Base-by-base conservation (phyloP, 2,113 vertebrate species). In the Baryphthengus martii region DNA sequence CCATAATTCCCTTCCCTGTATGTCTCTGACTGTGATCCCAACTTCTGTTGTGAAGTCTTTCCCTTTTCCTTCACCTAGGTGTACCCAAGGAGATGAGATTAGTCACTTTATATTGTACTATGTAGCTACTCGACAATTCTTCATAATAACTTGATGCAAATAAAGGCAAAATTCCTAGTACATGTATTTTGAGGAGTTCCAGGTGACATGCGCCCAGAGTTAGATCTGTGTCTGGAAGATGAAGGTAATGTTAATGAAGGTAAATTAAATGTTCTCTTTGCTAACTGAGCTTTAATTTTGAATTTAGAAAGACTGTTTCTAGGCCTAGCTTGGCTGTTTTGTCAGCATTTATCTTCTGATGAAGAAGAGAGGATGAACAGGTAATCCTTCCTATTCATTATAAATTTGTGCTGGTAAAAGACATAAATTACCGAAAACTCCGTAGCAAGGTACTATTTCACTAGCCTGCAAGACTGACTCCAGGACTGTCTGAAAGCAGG, bases 31-130 rank as follows among this genome's bases (percentile, higher is more conserved):
- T 52, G 3, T 20, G 33, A 44, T 61, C 37, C 25, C 33, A 73
- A 6, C 8, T 4, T n/a, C 25, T 80, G 11, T 56, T 11, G 24
- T 47, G 13, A 73, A 42, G 10, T 11, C 24, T 21, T 52, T 39
- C 19, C 4, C 3, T 42, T 63, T 95, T 74, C 3, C 4, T 65
- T 85, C 7, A 13, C 8, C 26, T 44, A 23, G 1, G 14, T 52
- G 11, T 52, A 47, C 3, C 4, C 8, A 52, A 4, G 1, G 3
- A 68, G 6, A 2, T 16, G 20, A 15, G 11, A 52, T 20, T 70
- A 45, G 68, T 50, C 13, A 23, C 9, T 71, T 88, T 23, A 35
- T n/a, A 93, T 61, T 85, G 25, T 24, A 52, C 10, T 47, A 86
- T 65, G 61, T 35, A 80, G 2, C 11, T 80, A 9, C 7, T 45